Conservation (phyloP, 2,113 vertebrate species). For the human (Homo sapiens) region DNA sequence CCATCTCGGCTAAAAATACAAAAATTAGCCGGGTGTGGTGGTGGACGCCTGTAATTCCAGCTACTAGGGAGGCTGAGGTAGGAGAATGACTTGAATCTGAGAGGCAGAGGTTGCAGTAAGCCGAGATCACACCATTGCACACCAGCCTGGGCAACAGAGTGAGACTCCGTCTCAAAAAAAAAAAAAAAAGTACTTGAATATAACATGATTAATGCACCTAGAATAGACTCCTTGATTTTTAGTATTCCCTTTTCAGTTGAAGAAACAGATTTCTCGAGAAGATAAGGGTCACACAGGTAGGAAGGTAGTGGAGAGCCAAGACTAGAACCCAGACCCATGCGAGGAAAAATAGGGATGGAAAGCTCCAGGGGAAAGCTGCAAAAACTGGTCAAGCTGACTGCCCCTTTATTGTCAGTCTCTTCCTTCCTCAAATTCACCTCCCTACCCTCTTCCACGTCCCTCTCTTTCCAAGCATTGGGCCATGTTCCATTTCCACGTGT, state of each 20-base stretch:
- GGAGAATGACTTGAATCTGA: too few species aligned
- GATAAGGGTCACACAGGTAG: not conserved
- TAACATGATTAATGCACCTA: not conserved
- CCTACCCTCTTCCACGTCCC: not conserved
- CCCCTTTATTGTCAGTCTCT: not conserved
- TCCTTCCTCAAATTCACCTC: not conserved
- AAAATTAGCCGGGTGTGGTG: too few species aligned
- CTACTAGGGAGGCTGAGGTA: too few species aligned
- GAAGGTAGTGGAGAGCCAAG: not conserved
- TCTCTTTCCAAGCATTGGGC: not conserved
- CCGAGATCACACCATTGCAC: too few species aligned
- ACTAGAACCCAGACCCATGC: not conserved
- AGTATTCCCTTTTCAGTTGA: not conserved
- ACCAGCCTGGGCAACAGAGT: too few species aligned
- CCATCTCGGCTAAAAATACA: too few species aligned
- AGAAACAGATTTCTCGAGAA: not conserved
- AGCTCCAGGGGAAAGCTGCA: not conserved
- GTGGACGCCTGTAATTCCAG: too few species aligned
- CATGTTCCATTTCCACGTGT: not conserved
- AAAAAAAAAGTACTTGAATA: not conserved
- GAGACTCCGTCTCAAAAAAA: too few species aligned
- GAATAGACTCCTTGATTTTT: not conserved
- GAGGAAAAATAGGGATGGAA: not conserved
- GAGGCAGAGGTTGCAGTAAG: too few species aligned
- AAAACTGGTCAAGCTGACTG: not conserved